Evolutionary conservation across 2,888 invertebrate species (phyloP), one percentile per base, ranked within the genome.

Genomic region (Anthophora plumipes): DNA sequence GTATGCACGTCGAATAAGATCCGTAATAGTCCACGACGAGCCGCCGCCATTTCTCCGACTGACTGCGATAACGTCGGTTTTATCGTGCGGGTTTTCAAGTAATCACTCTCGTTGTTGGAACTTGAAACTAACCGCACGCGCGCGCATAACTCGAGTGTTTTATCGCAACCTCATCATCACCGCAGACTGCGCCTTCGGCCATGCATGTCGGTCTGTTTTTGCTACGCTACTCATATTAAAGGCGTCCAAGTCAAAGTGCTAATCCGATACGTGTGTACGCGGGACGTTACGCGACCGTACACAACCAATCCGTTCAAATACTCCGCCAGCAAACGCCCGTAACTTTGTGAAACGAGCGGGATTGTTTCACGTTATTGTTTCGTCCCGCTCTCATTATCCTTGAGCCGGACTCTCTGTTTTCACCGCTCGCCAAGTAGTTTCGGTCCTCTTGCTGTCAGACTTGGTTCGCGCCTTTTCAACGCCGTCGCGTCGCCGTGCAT

Each of bases 111-210:
- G 77, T 85, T 80, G 82, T 69, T 84, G 82, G 84, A 84, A 85
- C 81, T 82, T 85, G 85, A 85, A 83, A 85, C 77, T 78, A 78
- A 79, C 82, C 81, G 86, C 86, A 85, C 81, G 82, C 84, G 86
- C 85, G 82, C 83, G 87, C 82, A 87, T 87, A 87, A 87, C 87
- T 87, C 85, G 81, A 87, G 82, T 84, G 87, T 83, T 87, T 87
- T 87, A 87, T 87, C 87, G 80, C 81, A 75, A 77, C 70, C 86
- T 84, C 87, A 85, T 83, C 85, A 84, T 85, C 87, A 87, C 85
- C 80, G 81, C 85, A 78, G 85, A 85, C 85, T 83, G 79, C 70
- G 79, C 85, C 87, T 86, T 85, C 87, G 84, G 82, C 84, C 84
- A 75, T 85, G 82, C 78, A 82, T 76, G 86, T 86, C 81, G 86